Percentiles rank a stretch among this genome's conserved stretches.
Conservation (phyloP, 2,888 invertebrate genomes). For the Andrena flavipes region DNA sequence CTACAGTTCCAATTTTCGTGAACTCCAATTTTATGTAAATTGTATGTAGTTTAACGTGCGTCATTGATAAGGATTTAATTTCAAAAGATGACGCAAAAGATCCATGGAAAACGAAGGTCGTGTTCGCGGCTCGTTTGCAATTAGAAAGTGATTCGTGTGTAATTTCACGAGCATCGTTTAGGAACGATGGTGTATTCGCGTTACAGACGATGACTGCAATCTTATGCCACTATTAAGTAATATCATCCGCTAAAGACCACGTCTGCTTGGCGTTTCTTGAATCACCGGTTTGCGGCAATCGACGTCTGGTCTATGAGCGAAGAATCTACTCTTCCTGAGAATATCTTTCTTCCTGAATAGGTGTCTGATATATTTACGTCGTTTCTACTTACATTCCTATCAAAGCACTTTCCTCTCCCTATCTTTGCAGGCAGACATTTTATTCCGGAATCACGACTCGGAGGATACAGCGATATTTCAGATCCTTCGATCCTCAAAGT, state of each 20-base stretch:
- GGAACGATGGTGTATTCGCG: constrained; percentile 21
- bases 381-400: neutral
- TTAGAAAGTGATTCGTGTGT: constrained; percentile 45
- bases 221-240: constrained; percentile 34
- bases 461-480: too few relatives aligned
- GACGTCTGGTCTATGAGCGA: neutral
- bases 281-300: constrained; percentile 8
- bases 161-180: constrained; percentile 33
- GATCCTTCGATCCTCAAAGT: too few relatives aligned
- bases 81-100: neutral
- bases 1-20: too few relatives aligned
- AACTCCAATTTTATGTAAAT: too few relatives aligned
- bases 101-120: constrained; percentile 2
- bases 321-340: neutral
- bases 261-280: constrained; percentile 13
- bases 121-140: constrained; percentile 14
- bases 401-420: too few relatives aligned
- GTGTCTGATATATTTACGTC: neutral
- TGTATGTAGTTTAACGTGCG: too few relatives aligned
- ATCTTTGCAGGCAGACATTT: too few relatives aligned
- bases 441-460: too few relatives aligned
- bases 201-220: constrained; percentile 29
- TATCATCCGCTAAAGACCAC: constrained; percentile 25
- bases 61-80: neutral
- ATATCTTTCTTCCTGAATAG: neutral